These are phyloP conservation scores for Sakesphorus luctuosus DNA, from an alignment of 2,113 vertebrate species.

Conservation along the genomic window DNA sequence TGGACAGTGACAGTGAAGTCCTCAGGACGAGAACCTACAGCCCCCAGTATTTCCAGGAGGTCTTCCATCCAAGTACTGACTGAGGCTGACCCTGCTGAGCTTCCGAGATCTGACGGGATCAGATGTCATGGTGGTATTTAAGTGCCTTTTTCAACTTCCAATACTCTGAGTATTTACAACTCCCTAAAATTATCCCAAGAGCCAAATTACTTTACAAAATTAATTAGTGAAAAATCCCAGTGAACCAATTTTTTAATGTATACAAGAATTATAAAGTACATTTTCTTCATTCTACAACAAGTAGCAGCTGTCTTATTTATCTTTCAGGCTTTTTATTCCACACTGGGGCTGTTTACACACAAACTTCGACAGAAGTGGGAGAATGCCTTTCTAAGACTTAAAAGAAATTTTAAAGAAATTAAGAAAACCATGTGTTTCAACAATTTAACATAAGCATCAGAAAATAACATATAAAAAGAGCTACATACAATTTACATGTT, in stretches of 20 bases:
- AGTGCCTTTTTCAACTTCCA: too few species aligned
- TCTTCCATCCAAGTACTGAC: too few species aligned
- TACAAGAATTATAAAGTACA: neutral
- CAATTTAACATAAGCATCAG: neutral
- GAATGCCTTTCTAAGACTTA: neutral
- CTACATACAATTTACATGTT: neutral
- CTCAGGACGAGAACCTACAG: too few species aligned
- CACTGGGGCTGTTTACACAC: neutral
- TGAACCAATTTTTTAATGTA: neutral
- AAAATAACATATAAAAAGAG: neutral
- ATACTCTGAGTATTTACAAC: neutral
- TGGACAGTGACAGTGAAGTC: too few species aligned
- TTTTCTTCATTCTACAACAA: neutral
- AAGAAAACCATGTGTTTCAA: neutral
- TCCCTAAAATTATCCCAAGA: constrained; percentile 4
- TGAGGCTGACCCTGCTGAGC: too few species aligned
- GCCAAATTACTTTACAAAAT: constrained; percentile 31
- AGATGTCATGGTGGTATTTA: too few species aligned
- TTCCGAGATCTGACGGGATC: too few species aligned
- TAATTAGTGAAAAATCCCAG: constrained; percentile 35
- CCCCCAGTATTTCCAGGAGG: too few species aligned
- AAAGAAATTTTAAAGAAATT: neutral
- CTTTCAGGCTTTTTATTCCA: constrained; percentile 12
- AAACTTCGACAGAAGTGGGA: neutral
- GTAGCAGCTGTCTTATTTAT: constrained; percentile 32